Evolutionary conservation across 2,113 vertebrate species (phyloP).

Genomic region (Condylura cristata): DNA sequence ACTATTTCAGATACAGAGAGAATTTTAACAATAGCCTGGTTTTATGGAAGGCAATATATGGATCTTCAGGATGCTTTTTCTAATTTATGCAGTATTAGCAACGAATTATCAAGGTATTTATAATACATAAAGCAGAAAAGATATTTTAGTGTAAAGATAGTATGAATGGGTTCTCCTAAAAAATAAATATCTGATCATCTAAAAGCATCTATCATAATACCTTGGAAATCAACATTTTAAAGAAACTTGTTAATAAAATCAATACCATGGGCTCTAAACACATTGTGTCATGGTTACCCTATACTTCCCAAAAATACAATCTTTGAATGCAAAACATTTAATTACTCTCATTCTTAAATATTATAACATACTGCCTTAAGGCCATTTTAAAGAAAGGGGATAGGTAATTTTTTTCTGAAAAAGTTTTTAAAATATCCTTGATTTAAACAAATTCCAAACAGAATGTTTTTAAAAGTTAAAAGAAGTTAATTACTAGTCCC

Average conservation of each 20-base stretch:
- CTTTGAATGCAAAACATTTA: constrained; percentile 20
- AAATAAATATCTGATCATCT: neutral
- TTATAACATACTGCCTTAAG: neutral
- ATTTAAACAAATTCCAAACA: constrained; percentile 59
- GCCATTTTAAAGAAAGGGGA: neutral
- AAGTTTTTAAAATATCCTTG: constrained; percentile 56
- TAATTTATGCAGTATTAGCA: neutral
- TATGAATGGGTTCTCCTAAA: neutral
- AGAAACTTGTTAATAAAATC: constrained; percentile 14
- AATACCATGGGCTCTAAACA: neutral
- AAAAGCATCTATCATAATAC: neutral
- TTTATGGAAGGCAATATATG: neutral
- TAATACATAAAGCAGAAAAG: neutral
- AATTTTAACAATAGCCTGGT: neutral
- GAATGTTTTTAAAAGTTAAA: constrained; percentile 71
- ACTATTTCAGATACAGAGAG: neutral
- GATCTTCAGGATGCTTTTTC: neutral
- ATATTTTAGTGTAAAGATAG: neutral
- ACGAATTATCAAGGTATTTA: constrained; percentile 13
- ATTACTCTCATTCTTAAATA: constrained; percentile 28
- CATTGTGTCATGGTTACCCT: neutral
- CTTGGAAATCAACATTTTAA: neutral
- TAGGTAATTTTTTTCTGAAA: constrained; percentile 34
- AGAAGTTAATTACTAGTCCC: constrained; percentile 70
- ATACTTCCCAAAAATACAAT: constrained; percentile 39